Evolutionary conservation across 2,888 invertebrate species (phyloP), one percentile per base, ranked within the genome.

Genomic region (Orthosia incerta): DNA sequence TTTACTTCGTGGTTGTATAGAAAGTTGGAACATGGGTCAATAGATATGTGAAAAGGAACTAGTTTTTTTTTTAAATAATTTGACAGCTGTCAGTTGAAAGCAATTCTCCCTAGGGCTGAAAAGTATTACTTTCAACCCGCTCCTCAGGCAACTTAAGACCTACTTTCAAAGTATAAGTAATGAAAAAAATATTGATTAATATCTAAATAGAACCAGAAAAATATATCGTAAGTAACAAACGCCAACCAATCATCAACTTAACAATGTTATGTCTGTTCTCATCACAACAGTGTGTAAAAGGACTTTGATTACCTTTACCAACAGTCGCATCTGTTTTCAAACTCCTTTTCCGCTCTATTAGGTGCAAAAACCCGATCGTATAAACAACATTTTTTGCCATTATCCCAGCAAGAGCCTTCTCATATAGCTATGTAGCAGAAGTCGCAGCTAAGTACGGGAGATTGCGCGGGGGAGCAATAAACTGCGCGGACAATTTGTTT

Each of bases 401-500:
- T 68, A 81, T 66, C 73, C 48, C 67, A 48, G 57, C 66, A 55
- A 80, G 63, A 74, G 72, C 66, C 62, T 77, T 46, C 62, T 76
- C 66, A 67, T 73, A 65, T 23, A 78, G 53, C 71, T 76, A 77
- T 69, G 64, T 61, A 71, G 75, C 71, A 77, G 85, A 89, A 87
- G 89, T 91, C 87, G 69, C 89, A 91, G 89, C 91, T 89, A 91
- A 92, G 91, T 87, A 89, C 90, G 91, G 86, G 84, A 84, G 76
- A 84, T 86, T 87, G 88, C 94, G 88, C 93, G 67, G 82, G 95
- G 93, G 95, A 91, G 89, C 92, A 89, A 96, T 96, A 96, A 95
- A 96, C 91, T 91, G 93, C 80, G 93, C 91, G 92, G 93, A 93
- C 95, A 95, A 96, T 96, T 96, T 96, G 94, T 95, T 96, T 96